Evolutionary conservation across 2,888 invertebrate species (phyloP), one percentile per base, ranked within the genome.

Genomic region (Macaria liturata): DNA sequence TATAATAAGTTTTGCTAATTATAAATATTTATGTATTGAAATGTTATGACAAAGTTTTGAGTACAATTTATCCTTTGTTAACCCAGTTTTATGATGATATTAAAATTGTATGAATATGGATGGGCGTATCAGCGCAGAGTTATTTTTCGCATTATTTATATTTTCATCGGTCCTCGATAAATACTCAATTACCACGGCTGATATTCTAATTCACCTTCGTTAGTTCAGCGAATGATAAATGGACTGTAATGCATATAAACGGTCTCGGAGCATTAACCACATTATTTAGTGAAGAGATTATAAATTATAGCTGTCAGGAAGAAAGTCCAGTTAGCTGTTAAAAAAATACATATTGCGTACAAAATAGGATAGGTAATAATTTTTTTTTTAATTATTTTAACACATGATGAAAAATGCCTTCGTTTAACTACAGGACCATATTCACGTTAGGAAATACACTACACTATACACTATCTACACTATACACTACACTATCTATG

Each of bases 161-260:
- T 2, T 20, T 20, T 20, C 20, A 20, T 20, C 20, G 20, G 20
- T 1, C 20, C 20, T 20, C 20, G 20, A 20, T 20, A 20, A 20
- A 20, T 20, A 20, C 20, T 20, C 20, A n/a, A n/a, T n/a, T n/a
- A n/a, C n/a, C n/a, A n/a, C n/a, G 20, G 20, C 20, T 39, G 39
- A 8, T 39, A 39, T 8, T 39, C 76, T 79, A 77, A 74, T 70
- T 74, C 74, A 78, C 73, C 72, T 76, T 76, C 78, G 82, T 81
- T 77, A 78, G 72, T 68, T 66, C 75, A 59, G 62, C 65, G 67
- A 72, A 79, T 84, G 82, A 86, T 86, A 81, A 82, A 87, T 86
- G 71, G 77, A 75, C 76, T 81, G 79, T 83, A 84, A 80, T 81
- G 72, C 68, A 75, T 73, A 78, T 79, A 81, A 80, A 76, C 69